Conservation (phyloP, 2,797 vertebrate genomes). For the Parauchenoglanis punctatus region DNA sequence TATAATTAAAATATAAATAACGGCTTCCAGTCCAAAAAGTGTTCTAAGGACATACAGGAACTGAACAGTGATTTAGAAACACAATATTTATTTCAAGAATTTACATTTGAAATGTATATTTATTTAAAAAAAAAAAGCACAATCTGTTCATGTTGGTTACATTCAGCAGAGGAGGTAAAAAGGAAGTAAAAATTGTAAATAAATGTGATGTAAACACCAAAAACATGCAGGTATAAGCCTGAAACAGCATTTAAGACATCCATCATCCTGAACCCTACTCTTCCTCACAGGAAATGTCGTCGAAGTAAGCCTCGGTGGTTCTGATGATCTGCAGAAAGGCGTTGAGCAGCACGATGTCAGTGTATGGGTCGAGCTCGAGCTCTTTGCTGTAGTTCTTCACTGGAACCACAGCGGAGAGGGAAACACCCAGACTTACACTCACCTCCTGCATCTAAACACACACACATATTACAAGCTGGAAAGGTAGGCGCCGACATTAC, state of each 20-base stretch:
- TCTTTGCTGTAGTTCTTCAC: conserved; percentile 77
- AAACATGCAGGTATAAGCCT: not conserved
- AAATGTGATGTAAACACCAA: not conserved
- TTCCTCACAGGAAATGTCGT: conserved; percentile 45
- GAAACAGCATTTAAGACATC: not conserved
- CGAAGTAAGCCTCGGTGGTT: conserved; percentile 72
- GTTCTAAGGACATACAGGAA: not conserved
- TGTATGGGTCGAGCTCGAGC: conserved; percentile 68
- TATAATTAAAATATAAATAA: too few species aligned
- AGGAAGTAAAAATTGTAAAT: not conserved
- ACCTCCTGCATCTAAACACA: conserved; percentile 70
- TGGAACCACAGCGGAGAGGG: conserved; percentile 72
- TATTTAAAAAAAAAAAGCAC: not conserved
- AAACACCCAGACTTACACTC: conserved; percentile 72
- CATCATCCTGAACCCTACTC: not conserved
- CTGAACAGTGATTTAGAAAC: not conserved
- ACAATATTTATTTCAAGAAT: too few species aligned
- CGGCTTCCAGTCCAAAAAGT: too few species aligned
- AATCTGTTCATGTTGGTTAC: not conserved
- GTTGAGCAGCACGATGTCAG: conserved; percentile 72
- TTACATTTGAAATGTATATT: not conserved
- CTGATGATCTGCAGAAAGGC: conserved; percentile 70
- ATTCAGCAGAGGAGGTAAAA: not conserved
- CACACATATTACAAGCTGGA: not conserved
- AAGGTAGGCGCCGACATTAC: not conserved